Evolutionary conservation across 2,797 vertebrate genomes (phyloP).

Genomic region (Ambastaia sidthimunki): DNA sequence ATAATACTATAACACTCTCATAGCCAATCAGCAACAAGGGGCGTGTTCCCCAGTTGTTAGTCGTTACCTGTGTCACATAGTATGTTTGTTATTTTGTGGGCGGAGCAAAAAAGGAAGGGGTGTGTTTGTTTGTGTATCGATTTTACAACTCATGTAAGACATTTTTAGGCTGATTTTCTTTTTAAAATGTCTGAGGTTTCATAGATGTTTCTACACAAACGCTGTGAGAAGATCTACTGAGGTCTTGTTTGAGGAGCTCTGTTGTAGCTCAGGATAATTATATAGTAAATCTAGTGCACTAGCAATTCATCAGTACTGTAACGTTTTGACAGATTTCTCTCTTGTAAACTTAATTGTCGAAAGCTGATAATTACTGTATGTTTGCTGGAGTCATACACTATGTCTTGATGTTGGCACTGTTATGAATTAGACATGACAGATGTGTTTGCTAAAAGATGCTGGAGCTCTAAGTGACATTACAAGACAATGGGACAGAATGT

Average conservation of each 20-base stretch:
- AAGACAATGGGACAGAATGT: slow-evolving; percentile 37
- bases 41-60: too few species aligned
- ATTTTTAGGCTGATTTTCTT: too few species aligned
- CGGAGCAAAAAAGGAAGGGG: too few species aligned
- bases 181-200: too few species aligned
- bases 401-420: slow-evolving; percentile 17
- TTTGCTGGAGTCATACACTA: not conserved
- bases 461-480: slow-evolving; percentile 10
- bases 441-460: slow-evolving; percentile 22
- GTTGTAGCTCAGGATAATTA: not conserved
- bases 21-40: too few species aligned
- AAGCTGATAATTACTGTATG: slow-evolving; percentile 15
- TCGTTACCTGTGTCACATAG: too few species aligned
- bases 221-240: not conserved
- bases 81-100: too few species aligned
- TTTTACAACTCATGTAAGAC: too few species aligned
- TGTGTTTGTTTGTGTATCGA: too few species aligned
- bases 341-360: not conserved
- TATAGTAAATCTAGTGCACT: not conserved
- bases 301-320: too few species aligned
- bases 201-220: not conserved
- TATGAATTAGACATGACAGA: slow-evolving; percentile 35
- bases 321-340: not conserved
- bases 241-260: not conserved
- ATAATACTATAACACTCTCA: too few species aligned